Evolutionary conservation across 2,113 vertebrate genomes (phyloP), one percentile per base, ranked within the genome.

Genomic region (Electrona antarctica): DNA sequence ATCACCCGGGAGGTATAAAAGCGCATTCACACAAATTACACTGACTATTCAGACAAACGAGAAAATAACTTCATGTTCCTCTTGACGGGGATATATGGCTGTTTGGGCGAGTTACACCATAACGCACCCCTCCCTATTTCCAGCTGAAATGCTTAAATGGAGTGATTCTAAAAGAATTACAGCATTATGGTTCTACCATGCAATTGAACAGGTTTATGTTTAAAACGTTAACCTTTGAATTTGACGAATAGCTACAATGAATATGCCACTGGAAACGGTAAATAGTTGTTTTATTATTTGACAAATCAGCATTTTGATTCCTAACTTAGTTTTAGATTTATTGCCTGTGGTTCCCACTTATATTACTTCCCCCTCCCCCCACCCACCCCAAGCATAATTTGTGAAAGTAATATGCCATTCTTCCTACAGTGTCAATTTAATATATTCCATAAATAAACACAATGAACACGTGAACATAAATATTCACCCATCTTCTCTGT

Each of bases 11-110:
- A 90, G 74, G 74, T 56, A 89, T 84, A 91, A 90, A 89, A 81
- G 79, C 75, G 75, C 85, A 87, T 88, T 91, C 85, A 76, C 83
- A 81, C 86, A 91, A 90, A 90, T 89, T 78, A 88, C 84, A 81
- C 75, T 28, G 84, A 82, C 88, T 89, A 88, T 80, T 85, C 72
- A 90, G 71, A 90, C 78, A 91, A 90, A 87, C 83, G 85, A 87
- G 85, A 80, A 88, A 89, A 89, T 79, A 84, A 81, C 73, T 88
- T 66, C 68, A 84, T 70, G 85, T 87, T 88, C 83, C 83, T 71
- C 78, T 67, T 87, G 86, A 90, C 73, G 71, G 79, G 71, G 83
- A 86, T 81, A 89, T 85, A 84, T 78, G 80, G 82, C 55, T 80
- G 41, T 74, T 82, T 73, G 60, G 69, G 64, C 71, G 67, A 74